Percentiles rank a stretch among this genome's conserved stretches.
These are phyloP conservation scores for Pangasius macronema DNA, from an alignment of 2,797 vertebrate species.

Conservation along the genomic window DNA sequence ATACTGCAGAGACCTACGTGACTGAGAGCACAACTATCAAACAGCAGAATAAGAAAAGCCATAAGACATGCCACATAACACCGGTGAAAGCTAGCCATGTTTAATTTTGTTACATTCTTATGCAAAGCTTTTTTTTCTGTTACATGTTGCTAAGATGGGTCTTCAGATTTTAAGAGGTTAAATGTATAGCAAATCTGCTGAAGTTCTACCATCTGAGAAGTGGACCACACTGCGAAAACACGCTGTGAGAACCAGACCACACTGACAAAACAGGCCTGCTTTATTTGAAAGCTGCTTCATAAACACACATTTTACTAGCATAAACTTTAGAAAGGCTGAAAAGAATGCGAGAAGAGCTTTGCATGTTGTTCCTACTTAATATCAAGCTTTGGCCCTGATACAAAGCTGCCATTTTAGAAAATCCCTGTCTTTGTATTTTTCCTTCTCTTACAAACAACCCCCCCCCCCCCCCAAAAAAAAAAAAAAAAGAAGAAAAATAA, in stretches of 20 bases:
- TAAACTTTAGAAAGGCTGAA: conserved; percentile 11
- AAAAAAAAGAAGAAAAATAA: too few species aligned
- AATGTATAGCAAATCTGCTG: not conserved
- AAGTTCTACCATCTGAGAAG: not conserved
- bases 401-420: not conserved
- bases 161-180: not conserved
- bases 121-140: not conserved
- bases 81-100: not conserved
- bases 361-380: not conserved
- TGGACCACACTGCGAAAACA: not conserved
- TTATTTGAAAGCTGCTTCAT: conserved; percentile 26
- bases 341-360: not conserved
- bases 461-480: not conserved
- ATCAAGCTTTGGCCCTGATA: conserved; percentile 8
- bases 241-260: conserved; percentile 9
- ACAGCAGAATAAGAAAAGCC: not conserved
- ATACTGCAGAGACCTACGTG: not conserved
- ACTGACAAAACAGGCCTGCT: not conserved
- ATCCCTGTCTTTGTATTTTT: not conserved
- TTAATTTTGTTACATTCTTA: not conserved
- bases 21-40: not conserved
- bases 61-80: not conserved
- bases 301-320: conserved; percentile 28
- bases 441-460: not conserved
- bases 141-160: not conserved